Evolutionary conservation across 1,140 invertebrate genomes (phyloP), one percentile per base, ranked within the genome.

Genomic region (Heliconius eleuchia): DNA sequence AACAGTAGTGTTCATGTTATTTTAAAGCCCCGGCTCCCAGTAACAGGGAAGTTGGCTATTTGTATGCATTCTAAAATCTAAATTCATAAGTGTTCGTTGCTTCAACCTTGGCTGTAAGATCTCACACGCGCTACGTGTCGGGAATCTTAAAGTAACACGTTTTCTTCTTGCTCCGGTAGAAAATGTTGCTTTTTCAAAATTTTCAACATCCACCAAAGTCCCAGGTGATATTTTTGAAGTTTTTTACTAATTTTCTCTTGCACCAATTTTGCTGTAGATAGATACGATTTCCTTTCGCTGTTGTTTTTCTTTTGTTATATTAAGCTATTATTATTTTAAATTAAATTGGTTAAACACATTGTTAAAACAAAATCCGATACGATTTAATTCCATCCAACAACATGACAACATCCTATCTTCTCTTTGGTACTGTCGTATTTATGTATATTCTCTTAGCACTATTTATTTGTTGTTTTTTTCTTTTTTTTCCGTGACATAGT

Each of bases 21-120:
- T 66, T 66, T 30, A 66, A 30, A 66, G 60, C 30, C 60, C 57
- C 23, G 57, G 9, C 57, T 66, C 27, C 13, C 60, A 30, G 60
- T 66, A 66, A 66, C 60, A 66, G 11, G 74, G 74, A 42, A 66
- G 55, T 16, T 66, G 39, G 74, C 74, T 46, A 76, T 76, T 76
- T 76, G 74, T 76, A 76, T 76, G 74, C 60, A 70, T 42, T 37
- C 74, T 46, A 76, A 76, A 76, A 66, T 76, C 60, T 76, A 76
- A 76, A 76, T 76, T 76, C 74, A 76, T 76, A 76, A 66, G 74
- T 66, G 57, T 70, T 76, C 74, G 55, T 66, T 76, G 74, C 74
- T 70, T 52, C 57, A 76, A 60, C 74, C 57, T 76, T 39, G 42
- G 74, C 74, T 76, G 60, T 60, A 76, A 76, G 74, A 76, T 46